These are phyloP conservation scores for Venustoraphidia nigricollis DNA, from an alignment of 2,888 invertebrate genomes.

Conservation along the genomic window DNA sequence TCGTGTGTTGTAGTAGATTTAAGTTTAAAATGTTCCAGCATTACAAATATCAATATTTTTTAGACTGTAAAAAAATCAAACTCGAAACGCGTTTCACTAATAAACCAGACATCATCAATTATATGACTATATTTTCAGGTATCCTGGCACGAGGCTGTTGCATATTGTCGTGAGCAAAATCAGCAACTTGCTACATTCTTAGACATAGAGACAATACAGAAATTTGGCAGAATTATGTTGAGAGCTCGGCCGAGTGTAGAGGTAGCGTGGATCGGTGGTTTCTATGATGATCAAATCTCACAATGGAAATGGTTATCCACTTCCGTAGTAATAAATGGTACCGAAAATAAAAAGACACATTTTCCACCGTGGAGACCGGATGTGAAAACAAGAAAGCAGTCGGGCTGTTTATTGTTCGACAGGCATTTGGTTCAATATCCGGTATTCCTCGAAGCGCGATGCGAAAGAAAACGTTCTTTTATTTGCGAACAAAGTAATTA, in stretches of 20 bases:
- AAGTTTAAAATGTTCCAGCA: too few relatives aligned
- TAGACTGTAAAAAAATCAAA: too few relatives aligned
- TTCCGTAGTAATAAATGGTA: constrained; percentile 31
- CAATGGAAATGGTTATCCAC: constrained; percentile 32
- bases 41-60: too few relatives aligned
- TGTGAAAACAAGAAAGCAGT: constrained; percentile 15
- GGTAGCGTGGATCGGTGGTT: constrained; percentile 35
- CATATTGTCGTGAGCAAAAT: too few relatives aligned
- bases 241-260: constrained; percentile 36
- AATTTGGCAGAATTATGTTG: constrained; percentile 29
- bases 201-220: constrained; percentile 14
- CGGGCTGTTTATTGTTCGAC: constrained; percentile 34
- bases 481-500: constrained; percentile 26
- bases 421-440: constrained; percentile 28
- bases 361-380: constrained; percentile 17
- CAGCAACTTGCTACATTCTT: too few relatives aligned
- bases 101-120: too few relatives aligned
- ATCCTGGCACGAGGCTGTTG: too few relatives aligned
- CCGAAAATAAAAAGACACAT: constrained; percentile 17
- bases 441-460: constrained; percentile 32
- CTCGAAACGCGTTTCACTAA: too few relatives aligned
- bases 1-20: too few relatives aligned
- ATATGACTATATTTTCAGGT: too few relatives aligned
- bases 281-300: constrained; percentile 18
- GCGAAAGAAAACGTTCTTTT: constrained; percentile 34